Conservation (phyloP, 2,113 vertebrate species). For the Corythornis vintsioides region DNA sequence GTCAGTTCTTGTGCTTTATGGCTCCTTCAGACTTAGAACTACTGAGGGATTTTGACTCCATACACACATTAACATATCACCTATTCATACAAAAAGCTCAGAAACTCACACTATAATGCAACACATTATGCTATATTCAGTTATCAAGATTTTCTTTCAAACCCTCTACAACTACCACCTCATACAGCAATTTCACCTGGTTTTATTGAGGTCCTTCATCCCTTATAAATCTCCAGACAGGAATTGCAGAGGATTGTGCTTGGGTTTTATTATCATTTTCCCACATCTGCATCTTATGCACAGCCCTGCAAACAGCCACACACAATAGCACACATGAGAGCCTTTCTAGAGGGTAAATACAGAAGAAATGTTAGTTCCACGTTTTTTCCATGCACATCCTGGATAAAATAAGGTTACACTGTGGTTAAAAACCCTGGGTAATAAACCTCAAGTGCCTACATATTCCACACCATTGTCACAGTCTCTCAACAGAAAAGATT, state of each 20-base stretch:
- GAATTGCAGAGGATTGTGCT: not conserved
- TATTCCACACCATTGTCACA: not conserved
- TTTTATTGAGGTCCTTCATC: not conserved
- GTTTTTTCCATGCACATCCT: not conserved
- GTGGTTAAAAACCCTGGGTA: not conserved
- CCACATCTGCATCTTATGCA: not conserved
- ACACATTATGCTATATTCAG: not conserved
- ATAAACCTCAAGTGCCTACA: not conserved
- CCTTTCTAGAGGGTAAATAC: not conserved
- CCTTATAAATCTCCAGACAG: not conserved
- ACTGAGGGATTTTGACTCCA: not conserved
- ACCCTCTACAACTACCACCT: not conserved
- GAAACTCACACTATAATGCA: not conserved
- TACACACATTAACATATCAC: not conserved
- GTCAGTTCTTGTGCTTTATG: not conserved
- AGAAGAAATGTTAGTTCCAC: not conserved
- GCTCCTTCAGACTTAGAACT: not conserved
- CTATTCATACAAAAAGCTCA: not conserved
- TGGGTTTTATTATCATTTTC: not conserved
- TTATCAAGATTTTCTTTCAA: not conserved
- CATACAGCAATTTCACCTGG: not conserved
- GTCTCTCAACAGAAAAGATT: not conserved
- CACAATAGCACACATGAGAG: not conserved
- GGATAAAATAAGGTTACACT: not conserved
- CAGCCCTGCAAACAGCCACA: not conserved